Base-by-base conservation (phyloP, 23 tunicate species). In the Diplosoma virens region DNA sequence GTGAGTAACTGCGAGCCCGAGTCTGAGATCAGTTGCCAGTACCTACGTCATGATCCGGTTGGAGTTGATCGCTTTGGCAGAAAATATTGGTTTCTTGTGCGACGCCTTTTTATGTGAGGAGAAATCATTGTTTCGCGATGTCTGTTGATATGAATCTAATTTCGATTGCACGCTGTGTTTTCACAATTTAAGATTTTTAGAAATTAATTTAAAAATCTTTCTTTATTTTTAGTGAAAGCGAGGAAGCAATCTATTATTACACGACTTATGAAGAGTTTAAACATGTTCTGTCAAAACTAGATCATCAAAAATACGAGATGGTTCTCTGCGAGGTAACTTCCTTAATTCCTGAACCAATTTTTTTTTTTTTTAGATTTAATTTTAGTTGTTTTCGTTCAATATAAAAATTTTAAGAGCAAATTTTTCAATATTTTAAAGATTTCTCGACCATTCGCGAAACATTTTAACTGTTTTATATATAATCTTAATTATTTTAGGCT, bases 31-130 rank as follows among this genome's bases (percentile, higher is more conserved):
- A 60, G 30, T 28, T 59, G 86, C 7, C 92, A 85, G 26, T 95
- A 95, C 52, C 37, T 89, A 16, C 75, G 99, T 17, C 99, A 95
- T 56, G 86, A 89, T 6, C 87, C 96, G 14, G 35, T 95, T 26
- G 99, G 99, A 7, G 66, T 76, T 1, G 99, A 95, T 34, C 66
- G 99, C 33, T 93, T 89, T 58, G 99, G 99, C 14, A 84, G 92
- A 41, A 89, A 82, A 33, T 95, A 95, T 76, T 95, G 99, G 99
- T 95, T 80, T 66, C 67, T 95, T 4, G 93, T 53, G 2, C 35
- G 99, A n/a, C 56, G 99, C 20, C 67, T 95, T 32, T 78, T 93
- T 33, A 86, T 95, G 96, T 93, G 61, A 89, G 99, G 66, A 1
- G n/a, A n/a, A n/a, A n/a, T n/a, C n/a, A n/a, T n/a, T n/a, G n/a